phyloP scores from a whole-genome alignment of 1,140 invertebrate genomes.

The Diplogasteroides magnus region DNA sequence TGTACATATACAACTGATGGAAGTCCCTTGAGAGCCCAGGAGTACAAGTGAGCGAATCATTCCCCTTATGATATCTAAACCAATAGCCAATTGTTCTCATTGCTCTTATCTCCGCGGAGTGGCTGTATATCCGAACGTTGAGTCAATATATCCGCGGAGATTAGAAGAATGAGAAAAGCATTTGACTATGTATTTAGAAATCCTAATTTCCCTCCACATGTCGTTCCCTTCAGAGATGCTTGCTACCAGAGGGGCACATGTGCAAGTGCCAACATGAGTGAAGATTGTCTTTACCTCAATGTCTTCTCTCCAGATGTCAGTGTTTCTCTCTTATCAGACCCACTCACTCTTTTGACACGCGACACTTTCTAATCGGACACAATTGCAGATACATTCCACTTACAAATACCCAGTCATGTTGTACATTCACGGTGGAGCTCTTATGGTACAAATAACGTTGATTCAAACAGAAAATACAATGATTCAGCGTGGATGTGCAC shows the following conservation, averaged over 20 bases:
- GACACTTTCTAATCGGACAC: not conserved
- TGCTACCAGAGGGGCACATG: not conserved
- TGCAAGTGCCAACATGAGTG: constrained; percentile 64
- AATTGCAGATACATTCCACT: not conserved
- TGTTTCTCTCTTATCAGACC: not conserved
- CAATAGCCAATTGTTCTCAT: too few relatives aligned
- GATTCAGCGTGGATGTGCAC: constrained; percentile 63
- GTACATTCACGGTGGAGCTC: constrained; percentile 82
- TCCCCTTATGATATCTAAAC: too few relatives aligned
- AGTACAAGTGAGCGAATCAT: constrained; percentile 7
- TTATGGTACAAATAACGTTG: constrained; percentile 61
- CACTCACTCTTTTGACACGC: too few relatives aligned
- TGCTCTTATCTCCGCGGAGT: too few relatives aligned
- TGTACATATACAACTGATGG: constrained; percentile 1
- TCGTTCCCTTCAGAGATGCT: not conserved
- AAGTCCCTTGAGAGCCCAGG: not conserved
- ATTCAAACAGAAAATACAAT: not conserved
- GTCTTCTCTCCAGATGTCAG: constrained; percentile 71
- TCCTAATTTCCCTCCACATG: not conserved
- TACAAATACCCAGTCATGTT: constrained; percentile 65
- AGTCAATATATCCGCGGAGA: too few relatives aligned
- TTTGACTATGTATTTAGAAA: too few relatives aligned
- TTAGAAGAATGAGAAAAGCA: too few relatives aligned
- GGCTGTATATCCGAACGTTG: too few relatives aligned
- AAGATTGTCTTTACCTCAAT: constrained; percentile 84